Conservation (phyloP, 2,797 vertebrate genomes). For the Thamnophis elegans region DNA sequence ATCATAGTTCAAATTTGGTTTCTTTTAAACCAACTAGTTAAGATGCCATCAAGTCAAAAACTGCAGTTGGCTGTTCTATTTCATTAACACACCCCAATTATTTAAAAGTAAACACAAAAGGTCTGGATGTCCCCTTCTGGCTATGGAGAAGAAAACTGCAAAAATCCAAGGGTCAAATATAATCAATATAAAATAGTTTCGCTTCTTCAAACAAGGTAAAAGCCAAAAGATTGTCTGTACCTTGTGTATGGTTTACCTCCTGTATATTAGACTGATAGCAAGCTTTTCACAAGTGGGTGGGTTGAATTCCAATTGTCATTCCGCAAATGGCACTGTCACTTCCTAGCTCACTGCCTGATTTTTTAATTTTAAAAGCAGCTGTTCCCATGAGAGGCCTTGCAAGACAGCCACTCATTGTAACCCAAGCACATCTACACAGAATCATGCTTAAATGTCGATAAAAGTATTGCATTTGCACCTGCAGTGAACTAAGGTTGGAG, state of each 20-base stretch:
- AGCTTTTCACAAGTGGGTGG: not conserved
- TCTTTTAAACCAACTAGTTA: not conserved
- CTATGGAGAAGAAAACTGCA: too few species aligned
- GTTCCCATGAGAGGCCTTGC: not conserved
- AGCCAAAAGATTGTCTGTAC: too few species aligned
- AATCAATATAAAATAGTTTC: too few species aligned
- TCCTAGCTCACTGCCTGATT: not conserved
- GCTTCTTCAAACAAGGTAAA: too few species aligned
- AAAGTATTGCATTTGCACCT: conserved; percentile 73
- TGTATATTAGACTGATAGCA: not conserved
- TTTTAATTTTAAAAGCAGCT: not conserved
- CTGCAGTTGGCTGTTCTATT: not conserved
- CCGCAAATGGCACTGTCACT: not conserved
- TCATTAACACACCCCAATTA: not conserved
- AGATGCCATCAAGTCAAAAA: not conserved
- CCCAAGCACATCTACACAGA: not conserved
- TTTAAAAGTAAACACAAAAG: not conserved
- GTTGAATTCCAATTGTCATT: not conserved
- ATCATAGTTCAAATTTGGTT: not conserved
- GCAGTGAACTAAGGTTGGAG: conserved; percentile 92
- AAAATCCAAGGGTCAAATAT: too few species aligned
- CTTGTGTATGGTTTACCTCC: not conserved
- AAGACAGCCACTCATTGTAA: not conserved
- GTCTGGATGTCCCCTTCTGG: too few species aligned
- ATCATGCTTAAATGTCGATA: not conserved